Base-by-base conservation (phyloP, 2,888 invertebrate species). In the Drosophila flavopinicola region DNA sequence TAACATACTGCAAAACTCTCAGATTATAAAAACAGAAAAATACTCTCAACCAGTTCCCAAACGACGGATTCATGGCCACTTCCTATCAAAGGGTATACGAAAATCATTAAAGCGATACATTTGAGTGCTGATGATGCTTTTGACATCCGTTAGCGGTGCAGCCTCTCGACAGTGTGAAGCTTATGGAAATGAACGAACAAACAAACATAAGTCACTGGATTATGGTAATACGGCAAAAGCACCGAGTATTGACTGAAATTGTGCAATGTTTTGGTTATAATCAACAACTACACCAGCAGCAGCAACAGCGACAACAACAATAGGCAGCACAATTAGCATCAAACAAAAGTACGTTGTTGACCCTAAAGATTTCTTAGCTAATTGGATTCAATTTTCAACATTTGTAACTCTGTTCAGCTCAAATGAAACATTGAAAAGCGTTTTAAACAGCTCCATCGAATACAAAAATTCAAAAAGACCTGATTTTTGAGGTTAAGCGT, bases 151-250 rank as follows among this genome's bases (percentile, higher is more conserved):
- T 48, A 24, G 17, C 27, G 20, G 30, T 11, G 13, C 9, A 33
- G 11, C 23, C 27, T 32, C 32, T 17, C 10, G 47, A 27, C 59
- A 48, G 80, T 60, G 78, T 41, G 41, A 38, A 17, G 74, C 85
- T 79, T 86, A 79, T 79, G 79, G 85, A 79, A 79, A 79, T 79
- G 61, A 39, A 32, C 39, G 37, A 13, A 32, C 20, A 51, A 32
- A 32, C 20, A 51, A 32, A 47, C 66, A 80, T 72, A 82, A 85
- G 80, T 87, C 80, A 66, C 58, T 39, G 59, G 85, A 87, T 80
- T 80, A 80, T 80, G 80, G 49, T 80, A 80, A 87, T 80, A 6
- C 11, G 45, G 54, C 30, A 29, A 37, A 42, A 39, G 47, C 53
- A 51, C 30, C 32, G 47, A 44, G 57, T 71, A 59, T 75, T 49